A percentile compares a stretch with the other conserved stretches of the same genome.
phyloP scores from a whole-genome alignment of 37 sponge, comb jelly and placozoan species.

The Amphimedon queenslandica region DNA sequence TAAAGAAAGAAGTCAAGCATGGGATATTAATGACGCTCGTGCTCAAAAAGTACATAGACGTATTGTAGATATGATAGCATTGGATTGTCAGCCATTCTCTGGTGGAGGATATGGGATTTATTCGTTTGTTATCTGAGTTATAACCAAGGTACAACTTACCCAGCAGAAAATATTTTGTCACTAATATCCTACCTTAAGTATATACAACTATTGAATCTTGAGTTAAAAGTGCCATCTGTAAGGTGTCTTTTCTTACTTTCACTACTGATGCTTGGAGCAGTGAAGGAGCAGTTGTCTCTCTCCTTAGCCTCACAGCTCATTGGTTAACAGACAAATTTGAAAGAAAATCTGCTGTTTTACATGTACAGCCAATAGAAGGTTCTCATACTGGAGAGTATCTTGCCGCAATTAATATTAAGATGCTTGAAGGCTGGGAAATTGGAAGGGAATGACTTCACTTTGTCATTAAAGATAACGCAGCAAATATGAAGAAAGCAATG shows the following conservation, averaged over 20 bases:
- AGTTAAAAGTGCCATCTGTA: constrained; percentile 2
- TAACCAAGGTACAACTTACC: constrained; percentile 28
- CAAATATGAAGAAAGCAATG: too few species aligned
- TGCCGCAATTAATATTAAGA: constrained; percentile 6
- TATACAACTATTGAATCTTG: neutral
- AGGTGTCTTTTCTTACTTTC: too few species aligned
- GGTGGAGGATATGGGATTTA: constrained; percentile 32
- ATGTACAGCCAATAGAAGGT: constrained; percentile 18
- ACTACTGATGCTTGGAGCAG: constrained; percentile 36
- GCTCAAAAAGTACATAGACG: constrained; percentile 21
- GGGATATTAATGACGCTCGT: constrained; percentile 33
- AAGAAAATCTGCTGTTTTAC: constrained; percentile 26
- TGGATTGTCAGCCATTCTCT: constrained; percentile 35
- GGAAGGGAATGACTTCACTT: constrained; percentile 6
- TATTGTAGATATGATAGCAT: constrained; percentile 31
- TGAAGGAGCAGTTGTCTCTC: constrained; percentile 13
- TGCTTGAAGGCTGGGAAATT: constrained; percentile 30
- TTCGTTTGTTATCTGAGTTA: constrained; percentile 1
- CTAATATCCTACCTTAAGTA: constrained; percentile 7
- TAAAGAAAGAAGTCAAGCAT: too few species aligned
- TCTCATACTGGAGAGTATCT: too few species aligned
- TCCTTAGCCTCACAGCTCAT: constrained; percentile 38
- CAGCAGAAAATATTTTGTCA: constrained; percentile 36
- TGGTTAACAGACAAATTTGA: constrained; percentile 24
- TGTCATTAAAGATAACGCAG: constrained; percentile 32